Evolutionary conservation across 2,113 vertebrate species (phyloP).

Genomic region (Tyto alba): DNA sequence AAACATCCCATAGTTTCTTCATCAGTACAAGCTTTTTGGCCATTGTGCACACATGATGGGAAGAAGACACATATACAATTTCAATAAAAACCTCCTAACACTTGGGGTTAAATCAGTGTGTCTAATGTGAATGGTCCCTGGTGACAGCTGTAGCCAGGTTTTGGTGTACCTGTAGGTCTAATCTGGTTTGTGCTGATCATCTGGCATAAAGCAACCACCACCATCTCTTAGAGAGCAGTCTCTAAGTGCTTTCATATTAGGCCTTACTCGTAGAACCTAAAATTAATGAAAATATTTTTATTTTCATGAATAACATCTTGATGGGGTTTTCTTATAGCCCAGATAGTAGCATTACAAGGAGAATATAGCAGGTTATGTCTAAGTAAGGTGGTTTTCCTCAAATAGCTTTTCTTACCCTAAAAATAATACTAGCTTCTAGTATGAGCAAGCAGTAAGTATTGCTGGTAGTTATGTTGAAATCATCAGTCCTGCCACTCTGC

Average conservation of each 20-base stretch:
- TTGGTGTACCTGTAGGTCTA: background rate
- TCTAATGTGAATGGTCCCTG: background rate
- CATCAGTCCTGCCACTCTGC: background rate
- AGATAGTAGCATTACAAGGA: background rate
- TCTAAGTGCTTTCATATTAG: background rate
- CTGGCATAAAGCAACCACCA: background rate
- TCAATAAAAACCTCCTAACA: background rate
- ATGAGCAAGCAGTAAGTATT: background rate
- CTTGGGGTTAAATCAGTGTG: background rate
- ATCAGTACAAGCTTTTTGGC: background rate
- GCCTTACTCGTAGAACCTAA: background rate
- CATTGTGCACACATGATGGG: background rate
- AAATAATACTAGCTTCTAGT: background rate
- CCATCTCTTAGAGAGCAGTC: background rate
- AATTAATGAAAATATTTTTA: background rate
- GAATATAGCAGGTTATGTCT: background rate
- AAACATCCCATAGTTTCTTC: background rate
- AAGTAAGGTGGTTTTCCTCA: background rate
- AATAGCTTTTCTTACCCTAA: background rate
- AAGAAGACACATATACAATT: background rate
- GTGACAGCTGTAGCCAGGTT: background rate
- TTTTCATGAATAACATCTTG: background rate
- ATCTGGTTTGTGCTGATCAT: background rate
- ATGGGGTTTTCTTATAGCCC: fast-evolving
- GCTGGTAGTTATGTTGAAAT: background rate